Percentiles rank a stretch among this genome's conserved stretches.
phyloP scores from a whole-genome alignment of 2,888 invertebrate species.

The Papilio protenor region DNA sequence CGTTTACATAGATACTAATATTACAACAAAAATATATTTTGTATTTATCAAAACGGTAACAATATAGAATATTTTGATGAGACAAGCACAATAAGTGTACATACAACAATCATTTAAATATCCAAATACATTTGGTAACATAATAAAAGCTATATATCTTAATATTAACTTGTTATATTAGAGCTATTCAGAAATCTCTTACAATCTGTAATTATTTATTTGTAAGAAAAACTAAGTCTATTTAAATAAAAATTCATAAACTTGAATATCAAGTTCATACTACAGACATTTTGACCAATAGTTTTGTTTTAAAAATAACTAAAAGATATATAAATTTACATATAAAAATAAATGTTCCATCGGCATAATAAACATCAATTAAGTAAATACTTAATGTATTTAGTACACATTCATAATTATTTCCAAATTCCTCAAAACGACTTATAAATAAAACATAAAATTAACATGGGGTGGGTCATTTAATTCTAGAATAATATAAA shows the following conservation, averaged over 20 bases:
- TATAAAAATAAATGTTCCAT: slow-evolving; percentile 5
- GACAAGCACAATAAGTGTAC: slow-evolving; percentile 37
- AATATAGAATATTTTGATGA: slow-evolving; percentile 37
- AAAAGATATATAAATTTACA: background rate
- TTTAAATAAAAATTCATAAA: slow-evolving; percentile 41
- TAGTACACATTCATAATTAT: background rate
- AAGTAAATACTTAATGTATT: background rate
- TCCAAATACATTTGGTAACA: slow-evolving; percentile 25
- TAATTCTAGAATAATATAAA: slow-evolving; percentile 42
- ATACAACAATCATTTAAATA: slow-evolving; percentile 42
- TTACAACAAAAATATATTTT: slow-evolving; percentile 44
- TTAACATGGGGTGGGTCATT: slow-evolving; percentile 29
- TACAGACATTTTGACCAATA: background rate
- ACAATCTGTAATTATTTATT: slow-evolving; percentile 4
- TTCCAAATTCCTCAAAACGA: background rate
- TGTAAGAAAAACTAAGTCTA: background rate
- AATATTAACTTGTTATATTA: slow-evolving; percentile 20
- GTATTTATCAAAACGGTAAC: slow-evolving; percentile 40
- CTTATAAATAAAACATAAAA: slow-evolving; percentile 11
- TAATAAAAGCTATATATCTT: slow-evolving; percentile 21
- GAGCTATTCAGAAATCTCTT: slow-evolving; percentile 14
- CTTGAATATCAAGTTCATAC: slow-evolving; percentile 51
- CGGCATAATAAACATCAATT: background rate
- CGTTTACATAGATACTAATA: slow-evolving; percentile 39
- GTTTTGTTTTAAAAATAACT: background rate